Conservation (phyloP, 2,113 vertebrate genomes). For the Pungitius pungitius region DNA sequence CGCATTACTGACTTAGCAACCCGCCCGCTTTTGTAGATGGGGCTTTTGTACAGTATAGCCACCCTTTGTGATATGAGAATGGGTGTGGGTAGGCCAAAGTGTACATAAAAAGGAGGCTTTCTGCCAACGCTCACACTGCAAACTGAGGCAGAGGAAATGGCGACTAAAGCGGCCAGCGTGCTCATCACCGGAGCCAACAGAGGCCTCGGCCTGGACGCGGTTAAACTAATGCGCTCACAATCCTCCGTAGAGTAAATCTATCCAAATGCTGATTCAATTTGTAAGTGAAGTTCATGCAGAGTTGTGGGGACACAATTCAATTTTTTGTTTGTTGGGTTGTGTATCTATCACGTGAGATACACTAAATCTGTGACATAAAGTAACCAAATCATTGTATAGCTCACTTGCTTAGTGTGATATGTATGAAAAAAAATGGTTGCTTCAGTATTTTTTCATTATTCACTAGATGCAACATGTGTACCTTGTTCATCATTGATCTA, state of each 20-base stretch:
- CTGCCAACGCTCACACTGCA: not conserved
- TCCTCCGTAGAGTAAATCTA: constrained; percentile 1
- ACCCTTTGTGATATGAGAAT: not conserved
- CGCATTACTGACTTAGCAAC: not conserved
- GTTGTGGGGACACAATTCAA: not conserved
- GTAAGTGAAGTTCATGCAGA: not conserved
- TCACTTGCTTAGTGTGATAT: no score
- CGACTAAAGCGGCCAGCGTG: constrained; percentile 27
- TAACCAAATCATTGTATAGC: no score
- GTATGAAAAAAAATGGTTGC: no score
- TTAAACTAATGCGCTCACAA: constrained; percentile 58
- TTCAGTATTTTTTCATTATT: no score
- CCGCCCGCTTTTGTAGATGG: not conserved
- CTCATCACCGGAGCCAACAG: constrained; percentile 70
- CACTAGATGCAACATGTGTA: no score
- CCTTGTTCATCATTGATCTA: no score
- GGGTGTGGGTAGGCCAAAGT: constrained; percentile 15
- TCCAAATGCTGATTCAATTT: constrained; percentile 6
- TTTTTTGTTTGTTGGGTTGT: not conserved
- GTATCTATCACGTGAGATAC: not conserved
- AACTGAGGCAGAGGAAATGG: constrained; percentile 33
- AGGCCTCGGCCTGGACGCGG: constrained; percentile 67
- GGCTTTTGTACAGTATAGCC: not conserved
- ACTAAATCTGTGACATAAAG: no score
- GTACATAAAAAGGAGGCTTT: not conserved